Conservation (phyloP, 2,888 invertebrate genomes). For the Ichneumoninae sp. region DNA sequence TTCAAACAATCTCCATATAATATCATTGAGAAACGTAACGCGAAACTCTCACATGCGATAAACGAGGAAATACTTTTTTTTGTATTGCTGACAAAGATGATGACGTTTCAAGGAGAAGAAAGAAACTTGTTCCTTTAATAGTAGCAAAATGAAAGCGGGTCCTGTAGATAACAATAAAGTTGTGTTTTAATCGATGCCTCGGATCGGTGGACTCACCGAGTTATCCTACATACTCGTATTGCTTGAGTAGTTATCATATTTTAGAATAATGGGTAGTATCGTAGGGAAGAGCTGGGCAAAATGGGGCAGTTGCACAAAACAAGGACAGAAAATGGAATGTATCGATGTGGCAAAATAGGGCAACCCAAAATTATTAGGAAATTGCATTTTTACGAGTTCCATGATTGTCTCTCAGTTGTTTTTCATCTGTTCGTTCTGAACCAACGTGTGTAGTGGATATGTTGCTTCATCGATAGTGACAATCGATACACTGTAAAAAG, state of each 20-base stretch:
- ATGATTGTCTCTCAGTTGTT: too few species aligned
- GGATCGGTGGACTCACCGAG: constrained; percentile 75
- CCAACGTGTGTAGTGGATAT: too few species aligned
- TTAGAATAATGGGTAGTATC: constrained; percentile 1
- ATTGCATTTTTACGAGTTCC: too few species aligned
- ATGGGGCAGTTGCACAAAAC: too few species aligned
- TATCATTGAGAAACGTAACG: constrained; percentile 39
- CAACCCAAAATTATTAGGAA: too few species aligned
- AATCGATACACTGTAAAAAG: too few species aligned
- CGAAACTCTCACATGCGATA: constrained; percentile 21
- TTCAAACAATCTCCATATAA: constrained; percentile 36
- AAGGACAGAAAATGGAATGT: too few species aligned
- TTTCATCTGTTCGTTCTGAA: too few species aligned
- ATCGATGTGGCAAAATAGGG: too few species aligned
- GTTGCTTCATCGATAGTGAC: too few species aligned
- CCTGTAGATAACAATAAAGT: constrained; percentile 82
- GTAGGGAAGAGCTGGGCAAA: too few species aligned
- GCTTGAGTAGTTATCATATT: not conserved
- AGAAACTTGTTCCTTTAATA: not conserved
- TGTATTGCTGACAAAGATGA: not conserved
- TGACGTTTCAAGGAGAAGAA: not conserved
- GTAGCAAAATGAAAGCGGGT: not conserved
- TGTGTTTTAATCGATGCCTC: constrained; percentile 79
- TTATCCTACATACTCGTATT: constrained; percentile 35
- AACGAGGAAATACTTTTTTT: constrained; percentile 16